These are phyloP conservation scores for Clepsis dumicolana DNA, from an alignment of 2,888 invertebrate genomes.

Conservation along the genomic window DNA sequence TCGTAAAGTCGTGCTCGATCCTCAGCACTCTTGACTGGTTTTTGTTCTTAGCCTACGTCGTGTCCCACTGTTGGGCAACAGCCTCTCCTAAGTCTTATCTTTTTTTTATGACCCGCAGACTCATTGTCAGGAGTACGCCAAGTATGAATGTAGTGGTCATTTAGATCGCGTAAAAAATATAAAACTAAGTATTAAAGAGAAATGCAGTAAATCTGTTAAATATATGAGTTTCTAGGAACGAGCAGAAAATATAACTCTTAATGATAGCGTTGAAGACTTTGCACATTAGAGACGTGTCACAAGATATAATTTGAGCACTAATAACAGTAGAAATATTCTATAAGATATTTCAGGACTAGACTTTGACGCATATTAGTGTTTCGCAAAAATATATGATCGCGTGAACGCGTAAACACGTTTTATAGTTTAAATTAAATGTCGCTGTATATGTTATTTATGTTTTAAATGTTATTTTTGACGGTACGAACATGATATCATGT, in stretches of 20 bases:
- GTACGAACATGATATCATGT: conserved; percentile 34
- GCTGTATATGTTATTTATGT: conserved; percentile 68
- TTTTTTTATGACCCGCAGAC: too few relatives aligned
- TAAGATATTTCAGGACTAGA: conserved; percentile 23
- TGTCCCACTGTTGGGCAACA: too few relatives aligned
- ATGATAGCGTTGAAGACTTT: conserved; percentile 21
- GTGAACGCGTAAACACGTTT: conserved; percentile 19
- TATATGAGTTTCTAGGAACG: not conserved
- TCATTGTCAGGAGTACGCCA: too few relatives aligned
- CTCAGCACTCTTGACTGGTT: too few relatives aligned
- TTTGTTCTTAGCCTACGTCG: too few relatives aligned
- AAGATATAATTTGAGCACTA: conserved; percentile 16
- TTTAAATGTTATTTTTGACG: conserved; percentile 41
- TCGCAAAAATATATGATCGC: conserved; percentile 20
- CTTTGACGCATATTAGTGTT: conserved; percentile 25
- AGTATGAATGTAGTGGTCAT: too few relatives aligned
- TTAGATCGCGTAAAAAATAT: not conserved
- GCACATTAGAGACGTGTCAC: conserved; percentile 9
- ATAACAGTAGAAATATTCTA: conserved; percentile 20
- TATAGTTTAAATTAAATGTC: conserved; percentile 57
- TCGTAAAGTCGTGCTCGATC: too few relatives aligned
- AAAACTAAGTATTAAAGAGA: not conserved
- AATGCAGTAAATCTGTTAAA: not conserved
- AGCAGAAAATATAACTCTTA: not conserved
- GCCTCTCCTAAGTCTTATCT: too few relatives aligned